These are phyloP conservation scores for Dicyrtomina minuta DNA, from an alignment of 2,888 invertebrate genomes.

Conservation along the genomic window DNA sequence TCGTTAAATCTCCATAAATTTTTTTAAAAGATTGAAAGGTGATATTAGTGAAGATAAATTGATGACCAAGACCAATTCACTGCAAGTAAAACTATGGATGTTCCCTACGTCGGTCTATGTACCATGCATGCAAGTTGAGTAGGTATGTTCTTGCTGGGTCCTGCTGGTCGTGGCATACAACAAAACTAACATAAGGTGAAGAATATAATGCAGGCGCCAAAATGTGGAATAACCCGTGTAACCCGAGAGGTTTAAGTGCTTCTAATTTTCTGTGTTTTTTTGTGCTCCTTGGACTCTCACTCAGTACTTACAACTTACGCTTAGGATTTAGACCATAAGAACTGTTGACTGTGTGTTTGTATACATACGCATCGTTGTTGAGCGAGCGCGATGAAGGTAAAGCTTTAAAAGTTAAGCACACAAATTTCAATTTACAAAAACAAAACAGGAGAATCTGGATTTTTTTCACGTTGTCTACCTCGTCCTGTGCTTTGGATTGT, in stretches of 20 bases:
- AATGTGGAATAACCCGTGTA: constrained; percentile 9
- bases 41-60: constrained; percentile 22
- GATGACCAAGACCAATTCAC: constrained; percentile 1
- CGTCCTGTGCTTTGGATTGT: background rate
- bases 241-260: constrained; percentile 23
- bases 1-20: constrained; percentile 18
- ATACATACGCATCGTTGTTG: background rate
- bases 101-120: no score
- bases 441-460: constrained; percentile 15
- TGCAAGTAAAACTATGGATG: background rate
- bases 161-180: background rate
- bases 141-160: background rate
- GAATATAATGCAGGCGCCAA: constrained; percentile 14
- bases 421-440: constrained; percentile 6
- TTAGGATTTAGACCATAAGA: no score
- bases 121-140: no score
- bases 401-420: background rate
- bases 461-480: background rate
- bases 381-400: background rate
- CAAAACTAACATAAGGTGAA: background rate
- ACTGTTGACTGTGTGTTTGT: no score
- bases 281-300: no score
- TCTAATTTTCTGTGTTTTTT: constrained; percentile 5
- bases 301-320: no score
- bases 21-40: constrained; percentile 4